Evolutionary conservation across 2,888 invertebrate species (phyloP), one percentile per base, ranked within the genome.

Genomic region (Rhagonycha fulva): DNA sequence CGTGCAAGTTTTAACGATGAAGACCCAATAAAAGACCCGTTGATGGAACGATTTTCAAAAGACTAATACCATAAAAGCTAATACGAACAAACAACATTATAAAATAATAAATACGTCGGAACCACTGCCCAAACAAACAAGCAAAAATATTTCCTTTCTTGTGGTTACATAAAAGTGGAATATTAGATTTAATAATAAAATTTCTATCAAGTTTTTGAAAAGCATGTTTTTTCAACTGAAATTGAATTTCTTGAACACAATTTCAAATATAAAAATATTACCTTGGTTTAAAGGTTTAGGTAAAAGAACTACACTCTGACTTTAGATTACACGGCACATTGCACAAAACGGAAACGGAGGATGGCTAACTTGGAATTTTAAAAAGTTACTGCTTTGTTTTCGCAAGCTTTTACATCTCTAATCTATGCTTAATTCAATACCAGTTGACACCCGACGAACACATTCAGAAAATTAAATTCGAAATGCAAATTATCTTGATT

Each of bases 331-430:
- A 19, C n/a, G 12, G 61, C 72, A 10, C 61, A 72, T 63, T 72
- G 71, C 66, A 67, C 68, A 72, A 72, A 72, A 19, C 72, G 72
- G 72, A 72, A 72, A 72, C 68, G 72, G 28, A 26, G 61, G 26
- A 68, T 23, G 60, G 14, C 60, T 67, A 10, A 61, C 60, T 72
- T 68, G 23, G 72, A 72, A 72, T 72, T 72, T 72, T 72, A 72
- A 72, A 67, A 67, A 72, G 68, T 60, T 68, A 19, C 62, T 26
- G 72, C 68, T 32, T 11, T 47, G 66, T 26, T 66, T 72, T 72
- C 66, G 71, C 71, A 72, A 66, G 66, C 66, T 47, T 63, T 66
- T 47, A 67, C 67, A 72, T 66, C 71, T 24, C 63, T 66, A 66
- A 66, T 66, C 47, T 47, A 47, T 47, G 47, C 47, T 47, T 47